Evolutionary conservation across 2,888 invertebrate species (phyloP).

Genomic region (Ormyrus nitidulus): DNA sequence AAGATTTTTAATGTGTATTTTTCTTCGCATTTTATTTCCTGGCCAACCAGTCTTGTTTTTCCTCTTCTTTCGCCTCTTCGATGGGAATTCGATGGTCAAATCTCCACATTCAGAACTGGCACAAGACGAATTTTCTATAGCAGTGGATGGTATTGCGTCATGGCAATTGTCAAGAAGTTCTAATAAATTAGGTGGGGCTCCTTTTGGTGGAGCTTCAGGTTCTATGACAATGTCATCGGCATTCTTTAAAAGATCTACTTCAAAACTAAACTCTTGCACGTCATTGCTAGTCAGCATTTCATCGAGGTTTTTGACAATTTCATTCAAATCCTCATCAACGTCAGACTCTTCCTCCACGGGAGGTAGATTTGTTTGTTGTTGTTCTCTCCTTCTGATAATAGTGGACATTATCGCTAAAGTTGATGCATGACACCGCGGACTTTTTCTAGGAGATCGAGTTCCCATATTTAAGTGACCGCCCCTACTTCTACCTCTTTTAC

Average conservation of each 20-base stretch:
- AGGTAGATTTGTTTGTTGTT: constrained; percentile 60
- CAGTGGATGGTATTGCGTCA: constrained; percentile 63
- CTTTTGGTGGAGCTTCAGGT: constrained; percentile 61
- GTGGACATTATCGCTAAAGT: constrained; percentile 86
- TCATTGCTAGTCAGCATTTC: constrained; percentile 75
- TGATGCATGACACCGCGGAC: constrained; percentile 91
- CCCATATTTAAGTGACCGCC: constrained; percentile 55
- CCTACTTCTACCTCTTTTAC: constrained; percentile 58
- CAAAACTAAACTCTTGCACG: constrained; percentile 76
- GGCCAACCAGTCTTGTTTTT: constrained; percentile 91
- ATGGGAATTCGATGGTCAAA: constrained; percentile 65
- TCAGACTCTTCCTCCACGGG: constrained; percentile 66
- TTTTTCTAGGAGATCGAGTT: constrained; percentile 85
- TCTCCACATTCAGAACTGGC: constrained; percentile 74
- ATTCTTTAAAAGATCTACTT: constrained; percentile 63
- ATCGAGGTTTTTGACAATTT: constrained; percentile 75
- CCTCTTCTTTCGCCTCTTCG: constrained; percentile 79
- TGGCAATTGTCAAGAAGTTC: constrained; percentile 71
- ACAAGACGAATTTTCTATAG: constrained; percentile 71
- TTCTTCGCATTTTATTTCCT: constrained; percentile 70
- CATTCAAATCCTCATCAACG: constrained; percentile 68
- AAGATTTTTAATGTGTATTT: constrained; percentile 62
- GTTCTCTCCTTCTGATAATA: constrained; percentile 72
- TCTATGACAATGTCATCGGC: constrained; percentile 55
- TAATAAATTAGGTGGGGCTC: constrained; percentile 69